Conservation (phyloP, 1,140 invertebrate species). For the Tribolium madens region DNA sequence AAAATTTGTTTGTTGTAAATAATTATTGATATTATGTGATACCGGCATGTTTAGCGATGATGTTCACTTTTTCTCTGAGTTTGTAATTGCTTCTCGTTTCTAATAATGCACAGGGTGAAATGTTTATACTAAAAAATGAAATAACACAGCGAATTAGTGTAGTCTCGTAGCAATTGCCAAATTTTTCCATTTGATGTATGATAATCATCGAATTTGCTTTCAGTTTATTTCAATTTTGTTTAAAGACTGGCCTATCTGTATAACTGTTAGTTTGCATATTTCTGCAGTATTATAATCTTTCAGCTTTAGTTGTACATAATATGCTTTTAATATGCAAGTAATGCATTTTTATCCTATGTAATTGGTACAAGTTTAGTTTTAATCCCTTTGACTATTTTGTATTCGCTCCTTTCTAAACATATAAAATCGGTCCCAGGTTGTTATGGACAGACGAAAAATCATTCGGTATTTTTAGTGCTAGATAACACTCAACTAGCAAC, state of each 20-base stretch:
- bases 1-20: slow-evolving; percentile 50
- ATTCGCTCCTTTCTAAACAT: slow-evolving; percentile 29
- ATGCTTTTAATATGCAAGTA: slow-evolving; percentile 33
- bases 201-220: slow-evolving; percentile 39
- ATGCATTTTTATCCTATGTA: slow-evolving; percentile 37
- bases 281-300: slow-evolving; percentile 48
- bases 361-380: slow-evolving; percentile 34
- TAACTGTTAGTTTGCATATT: slow-evolving; percentile 31
- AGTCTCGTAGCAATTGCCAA: slow-evolving; percentile 33
- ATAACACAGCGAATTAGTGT: slow-evolving; percentile 32
- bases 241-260: slow-evolving; percentile 47
- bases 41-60: not conserved
- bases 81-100: slow-evolving; percentile 32
- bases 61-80: slow-evolving; percentile 41
- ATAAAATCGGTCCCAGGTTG: not conserved
- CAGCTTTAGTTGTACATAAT: slow-evolving; percentile 47
- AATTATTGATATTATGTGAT: slow-evolving; percentile 42
- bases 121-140: slow-evolving; percentile 38
- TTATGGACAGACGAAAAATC: too few relatives aligned
- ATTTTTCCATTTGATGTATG: slow-evolving; percentile 27
- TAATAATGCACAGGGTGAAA: slow-evolving; percentile 44
- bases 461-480: too few relatives aligned
- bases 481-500: too few relatives aligned
- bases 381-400: slow-evolving; percentile 23
- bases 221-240: slow-evolving; percentile 17